Conservation (phyloP, 2,888 invertebrate genomes). For the Nipponacmea schrenckii region DNA sequence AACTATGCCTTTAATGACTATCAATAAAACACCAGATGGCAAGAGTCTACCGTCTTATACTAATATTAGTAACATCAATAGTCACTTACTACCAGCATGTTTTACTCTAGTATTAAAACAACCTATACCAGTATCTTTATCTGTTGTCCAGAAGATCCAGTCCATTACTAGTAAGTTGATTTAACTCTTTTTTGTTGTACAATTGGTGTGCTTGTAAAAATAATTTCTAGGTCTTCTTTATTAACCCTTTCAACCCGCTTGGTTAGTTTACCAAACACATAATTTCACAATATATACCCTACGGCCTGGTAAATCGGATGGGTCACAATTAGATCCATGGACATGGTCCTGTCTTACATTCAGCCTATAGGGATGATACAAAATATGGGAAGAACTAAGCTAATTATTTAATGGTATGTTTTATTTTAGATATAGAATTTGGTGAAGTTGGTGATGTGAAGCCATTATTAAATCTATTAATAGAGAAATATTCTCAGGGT, state of each 20-base stretch:
- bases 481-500: constrained; percentile 78
- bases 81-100: constrained; percentile 88
- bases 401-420: background rate
- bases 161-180: constrained; percentile 64
- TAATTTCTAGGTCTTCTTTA: background rate
- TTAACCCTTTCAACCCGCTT: too few species aligned
- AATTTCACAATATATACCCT: too few species aligned
- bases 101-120: constrained; percentile 86
- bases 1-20: constrained; percentile 68
- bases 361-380: too few species aligned
- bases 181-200: background rate
- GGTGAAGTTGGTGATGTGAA: constrained; percentile 69
- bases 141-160: constrained; percentile 78
- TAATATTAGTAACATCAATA: constrained; percentile 83
- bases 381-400: too few species aligned
- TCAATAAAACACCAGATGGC: constrained; percentile 75
- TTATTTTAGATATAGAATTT: constrained; percentile 56
- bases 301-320: too few species aligned
- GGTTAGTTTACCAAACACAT: too few species aligned
- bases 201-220: background rate
- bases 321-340: too few species aligned
- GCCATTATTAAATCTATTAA: constrained; percentile 82
- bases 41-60: constrained; percentile 86
- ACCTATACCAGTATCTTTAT: constrained; percentile 86
- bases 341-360: too few species aligned